Evolutionary conservation across 2,113 vertebrate genomes (phyloP).

Genomic region (Pachyramphus minor): DNA sequence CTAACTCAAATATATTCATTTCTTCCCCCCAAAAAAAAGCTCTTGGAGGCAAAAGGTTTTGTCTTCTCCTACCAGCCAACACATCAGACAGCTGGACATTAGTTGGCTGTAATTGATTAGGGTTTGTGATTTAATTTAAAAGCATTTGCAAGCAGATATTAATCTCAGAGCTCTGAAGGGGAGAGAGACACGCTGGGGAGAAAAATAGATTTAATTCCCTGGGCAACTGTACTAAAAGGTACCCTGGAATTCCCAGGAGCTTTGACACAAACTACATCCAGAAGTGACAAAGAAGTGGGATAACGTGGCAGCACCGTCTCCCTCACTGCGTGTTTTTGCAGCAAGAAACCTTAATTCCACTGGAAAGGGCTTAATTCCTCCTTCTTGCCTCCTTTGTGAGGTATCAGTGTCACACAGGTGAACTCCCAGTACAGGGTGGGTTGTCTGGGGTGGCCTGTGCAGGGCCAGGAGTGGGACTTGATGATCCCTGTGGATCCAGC

Average conservation of each 20-base stretch:
- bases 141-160: conserved; percentile 43
- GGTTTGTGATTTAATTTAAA: conserved; percentile 62
- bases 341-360: not conserved
- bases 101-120: conserved; percentile 49
- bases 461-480: not conserved
- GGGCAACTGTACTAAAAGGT: conserved; percentile 17
- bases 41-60: conserved; percentile 4
- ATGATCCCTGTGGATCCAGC: not conserved
- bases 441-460: not conserved
- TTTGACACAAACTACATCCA: not conserved
- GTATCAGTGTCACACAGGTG: fast-evolving
- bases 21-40: not conserved
- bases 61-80: not conserved
- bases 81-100: conserved; percentile 4
- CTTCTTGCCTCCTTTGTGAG: not conserved
- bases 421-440: not conserved
- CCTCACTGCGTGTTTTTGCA: not conserved
- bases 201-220: conserved; percentile 23
- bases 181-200: not conserved
- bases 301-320: not conserved
- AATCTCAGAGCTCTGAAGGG: conserved; percentile 32
- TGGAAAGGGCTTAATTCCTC: fast-evolving
- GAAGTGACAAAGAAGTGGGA: not conserved
- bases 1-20: not conserved
- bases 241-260: not conserved